Base-by-base conservation (phyloP, 2,888 invertebrate genomes). In the Mythimna pallens region DNA sequence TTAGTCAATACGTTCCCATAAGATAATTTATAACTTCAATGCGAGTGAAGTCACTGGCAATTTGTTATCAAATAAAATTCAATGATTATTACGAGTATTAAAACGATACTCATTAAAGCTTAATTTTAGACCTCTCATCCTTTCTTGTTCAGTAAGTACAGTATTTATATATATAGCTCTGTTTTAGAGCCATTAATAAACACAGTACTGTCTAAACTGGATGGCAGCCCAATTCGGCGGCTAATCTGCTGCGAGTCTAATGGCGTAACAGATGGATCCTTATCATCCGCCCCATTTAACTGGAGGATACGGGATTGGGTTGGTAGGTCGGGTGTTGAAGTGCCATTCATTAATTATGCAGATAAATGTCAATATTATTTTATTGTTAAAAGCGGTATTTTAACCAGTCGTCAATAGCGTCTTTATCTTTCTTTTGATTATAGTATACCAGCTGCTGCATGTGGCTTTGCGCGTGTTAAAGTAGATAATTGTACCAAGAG, bases 251-350 rank as follows among this genome's bases (percentile, higher is more conserved):
- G 22, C n/a, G 47, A 34, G 34, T 50, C 62, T 70, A 71, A 77
- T 75, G 70, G 63, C 64, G 54, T 50, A 52, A 67, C 47, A 64
- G 59, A 77, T 67, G 82, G 64, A 66, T 55, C 66, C 71, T 77
- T 81, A 81, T 71, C 78, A 68, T 61, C 6, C 78, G 47, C 59
- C 52, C 70, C 71, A 66, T 79, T 79, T 59, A 66, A 58, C 59
- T 52, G 50, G 64, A 40, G 63, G 64, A 43, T 40, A 30, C 64
- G 25, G 54, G 57, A 76, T 62, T 52, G 61, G 47, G 14, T 43
- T 10, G 50, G 9, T 66, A 30, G 64, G 43, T 68, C 50, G 59
- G n/a, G 40, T 55, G 61, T 61, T 78, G n/a, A 55, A 71, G 36
- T 61, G n/a, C 34, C 54, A 62, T 78, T 59, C 40, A 71, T 77